These are phyloP conservation scores for Colossoma macropomum DNA, from an alignment of 2,113 vertebrate genomes.

Conservation along the genomic window DNA sequence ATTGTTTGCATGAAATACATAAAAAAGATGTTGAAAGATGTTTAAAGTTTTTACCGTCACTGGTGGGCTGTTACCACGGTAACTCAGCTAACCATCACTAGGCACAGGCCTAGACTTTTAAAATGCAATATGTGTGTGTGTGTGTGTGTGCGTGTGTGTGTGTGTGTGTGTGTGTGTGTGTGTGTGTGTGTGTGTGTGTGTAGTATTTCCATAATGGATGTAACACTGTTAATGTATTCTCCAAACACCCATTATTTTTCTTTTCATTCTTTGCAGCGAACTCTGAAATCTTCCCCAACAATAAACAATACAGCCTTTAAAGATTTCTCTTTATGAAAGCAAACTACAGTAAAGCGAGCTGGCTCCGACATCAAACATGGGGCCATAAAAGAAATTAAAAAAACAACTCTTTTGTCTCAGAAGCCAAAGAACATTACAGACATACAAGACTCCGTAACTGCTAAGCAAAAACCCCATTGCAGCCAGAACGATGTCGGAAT, in stretches of 20 bases:
- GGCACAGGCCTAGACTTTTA: neutral
- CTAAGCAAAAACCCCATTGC: neutral
- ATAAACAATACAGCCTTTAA: neutral
- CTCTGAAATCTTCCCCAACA: neutral
- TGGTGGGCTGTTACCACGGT: neutral
- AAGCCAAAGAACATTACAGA: conserved; percentile 30
- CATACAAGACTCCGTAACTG: conserved; percentile 22
- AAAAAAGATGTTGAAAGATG: no score
- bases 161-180: conserved; percentile 29
- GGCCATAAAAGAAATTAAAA: neutral
- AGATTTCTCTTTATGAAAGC: conserved; percentile 5
- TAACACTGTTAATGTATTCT: conserved; percentile 51
- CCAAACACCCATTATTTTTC: neutral
- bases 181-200: conserved; percentile 41
- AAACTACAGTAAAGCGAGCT: neutral
- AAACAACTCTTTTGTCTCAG: neutral
- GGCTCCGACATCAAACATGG: conserved; percentile 23
- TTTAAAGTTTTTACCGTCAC: neutral
- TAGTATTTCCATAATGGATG: conserved; percentile 65
- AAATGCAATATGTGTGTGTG: no score
- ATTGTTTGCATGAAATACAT: no score
- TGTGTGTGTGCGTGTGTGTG: conserved; percentile 31
- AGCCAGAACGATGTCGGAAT: conserved; percentile 22
- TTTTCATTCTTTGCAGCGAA: neutral
- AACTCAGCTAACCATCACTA: neutral